Base-by-base conservation (phyloP, 2,888 invertebrate genomes). In the Microctonus brassicae region DNA sequence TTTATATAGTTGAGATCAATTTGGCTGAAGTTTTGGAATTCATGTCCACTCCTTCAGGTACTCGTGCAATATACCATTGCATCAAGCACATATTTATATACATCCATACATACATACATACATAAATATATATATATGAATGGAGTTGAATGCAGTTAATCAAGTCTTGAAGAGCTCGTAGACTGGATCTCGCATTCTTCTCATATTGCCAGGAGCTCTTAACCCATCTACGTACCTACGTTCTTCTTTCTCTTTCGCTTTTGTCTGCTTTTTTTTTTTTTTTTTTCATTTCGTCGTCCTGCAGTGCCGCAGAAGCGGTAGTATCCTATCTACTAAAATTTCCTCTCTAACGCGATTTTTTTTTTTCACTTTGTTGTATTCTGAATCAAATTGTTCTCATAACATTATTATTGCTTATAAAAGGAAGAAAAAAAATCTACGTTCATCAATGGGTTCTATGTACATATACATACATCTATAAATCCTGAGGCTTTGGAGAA, bases 131-230 rank as follows among this genome's bases (percentile, higher is more conserved):
- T 47, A 47, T 20, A n/a, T 20, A 17, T 47, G 17, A 17, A 47
- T 47, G 17, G 47, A 47, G 47, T 47, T 47, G 47, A 47, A 75
- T 73, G 75, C 73, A 77, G 79, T 78, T 79, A 79, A 79, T 79
- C 76, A 79, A 77, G 76, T 73, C 76, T 72, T 55, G 34, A 72
- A 73, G 76, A 74, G 75, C 62, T 53, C 70, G 69, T 73, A 72
- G 69, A 73, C 65, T 67, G 61, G 55, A 63, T 39, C 68, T 69
- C 42, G 55, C 73, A 77, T 76, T 75, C 74, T 75, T 76, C 74
- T 72, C 72, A 77, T 77, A 77, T 77, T 76, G 75, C 73, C 73
- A 69, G 72, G 63, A 69, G 76, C 65, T 67, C 77, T 73, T 74
- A 47, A 47, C 47, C 47, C n/a, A 47, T 47, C 17, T 47, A 47